A percentile compares a stretch with the other conserved stretches of the same genome.
Conservation (phyloP, 2,888 invertebrate genomes). For the Sinopyrophorus schimmeli region DNA sequence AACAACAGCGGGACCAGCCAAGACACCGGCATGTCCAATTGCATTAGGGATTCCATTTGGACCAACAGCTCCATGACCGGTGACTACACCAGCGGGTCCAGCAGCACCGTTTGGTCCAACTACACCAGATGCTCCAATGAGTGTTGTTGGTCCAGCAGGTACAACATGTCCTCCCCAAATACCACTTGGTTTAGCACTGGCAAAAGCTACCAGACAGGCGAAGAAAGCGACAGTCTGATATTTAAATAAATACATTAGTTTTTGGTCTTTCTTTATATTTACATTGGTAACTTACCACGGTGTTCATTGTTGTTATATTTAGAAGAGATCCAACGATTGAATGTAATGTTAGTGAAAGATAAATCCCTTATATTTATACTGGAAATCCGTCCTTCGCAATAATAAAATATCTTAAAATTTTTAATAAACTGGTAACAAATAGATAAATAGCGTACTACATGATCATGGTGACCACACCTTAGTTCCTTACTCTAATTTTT, state of each 20-base stretch:
- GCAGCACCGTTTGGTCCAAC: conserved; percentile 31
- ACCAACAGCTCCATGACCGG: conserved; percentile 35
- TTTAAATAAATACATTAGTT: no score
- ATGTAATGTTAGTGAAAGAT: conserved; percentile 27
- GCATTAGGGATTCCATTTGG: conserved; percentile 24
- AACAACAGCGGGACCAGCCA: no score
- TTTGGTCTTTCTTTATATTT: no score
- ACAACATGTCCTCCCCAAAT: no score
- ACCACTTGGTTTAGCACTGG: conserved; percentile 37
- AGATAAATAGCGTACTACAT: conserved; percentile 9
- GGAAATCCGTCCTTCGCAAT: conserved; percentile 33
- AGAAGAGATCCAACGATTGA: conserved; percentile 11
- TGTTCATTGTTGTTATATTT: conserved; percentile 35
- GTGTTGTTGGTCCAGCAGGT: conserved; percentile 9
- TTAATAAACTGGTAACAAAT: conserved; percentile 11
- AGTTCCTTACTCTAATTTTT: conserved; percentile 21
- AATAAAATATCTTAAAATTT: conserved; percentile 7
- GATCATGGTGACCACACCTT: conserved; percentile 14
- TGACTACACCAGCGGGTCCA: conserved; percentile 32
- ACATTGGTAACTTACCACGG: conserved; percentile 40
- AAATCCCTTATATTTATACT: conserved; percentile 34
- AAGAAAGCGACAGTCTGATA: conserved; percentile 34
- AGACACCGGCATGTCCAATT: no score
- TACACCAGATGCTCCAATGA: conserved; percentile 32
- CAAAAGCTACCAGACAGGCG: conserved; percentile 36